phyloP scores from a whole-genome alignment of 2,888 invertebrate species.

The Nysson spinosus region DNA sequence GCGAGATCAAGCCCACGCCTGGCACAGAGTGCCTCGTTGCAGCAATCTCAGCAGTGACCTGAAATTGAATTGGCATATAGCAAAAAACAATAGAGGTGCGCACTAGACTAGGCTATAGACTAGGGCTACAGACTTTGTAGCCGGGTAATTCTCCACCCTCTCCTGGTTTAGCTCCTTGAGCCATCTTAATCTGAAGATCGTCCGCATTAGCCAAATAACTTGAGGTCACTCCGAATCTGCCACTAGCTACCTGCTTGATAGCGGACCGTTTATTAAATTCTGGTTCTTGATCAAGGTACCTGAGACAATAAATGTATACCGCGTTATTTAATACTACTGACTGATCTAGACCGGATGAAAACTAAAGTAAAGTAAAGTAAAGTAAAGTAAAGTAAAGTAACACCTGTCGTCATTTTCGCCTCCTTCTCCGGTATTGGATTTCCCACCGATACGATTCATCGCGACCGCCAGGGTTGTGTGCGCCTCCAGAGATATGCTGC shows the following conservation, averaged over 20 bases:
- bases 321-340: too few relatives aligned
- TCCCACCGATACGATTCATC: slow-evolving; percentile 98
- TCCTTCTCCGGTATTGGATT: slow-evolving; percentile 99
- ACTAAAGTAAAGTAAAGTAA: background rate
- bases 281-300: slow-evolving; percentile 83
- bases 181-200: slow-evolving; percentile 99
- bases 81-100: background rate
- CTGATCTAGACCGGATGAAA: too few relatives aligned
- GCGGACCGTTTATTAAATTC: slow-evolving; percentile 92
- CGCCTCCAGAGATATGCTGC: slow-evolving; percentile 97
- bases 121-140: slow-evolving; percentile 80
- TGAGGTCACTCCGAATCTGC: slow-evolving; percentile 98
- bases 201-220: slow-evolving; percentile 98
- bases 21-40: slow-evolving; percentile 96
- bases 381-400: background rate
- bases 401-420: slow-evolving; percentile 88
- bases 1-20: slow-evolving; percentile 98
- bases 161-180: slow-evolving; percentile 99
- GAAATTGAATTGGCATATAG: background rate
- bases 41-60: slow-evolving; percentile 97
- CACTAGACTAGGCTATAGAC: background rate
- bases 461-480: slow-evolving; percentile 96
- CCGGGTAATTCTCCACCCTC: slow-evolving; percentile 99
- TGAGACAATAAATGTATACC: too few relatives aligned
- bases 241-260: slow-evolving; percentile 99